These are phyloP conservation scores for Pyrgilauda ruficollis DNA, from an alignment of 2,113 vertebrate species.

Conservation along the genomic window DNA sequence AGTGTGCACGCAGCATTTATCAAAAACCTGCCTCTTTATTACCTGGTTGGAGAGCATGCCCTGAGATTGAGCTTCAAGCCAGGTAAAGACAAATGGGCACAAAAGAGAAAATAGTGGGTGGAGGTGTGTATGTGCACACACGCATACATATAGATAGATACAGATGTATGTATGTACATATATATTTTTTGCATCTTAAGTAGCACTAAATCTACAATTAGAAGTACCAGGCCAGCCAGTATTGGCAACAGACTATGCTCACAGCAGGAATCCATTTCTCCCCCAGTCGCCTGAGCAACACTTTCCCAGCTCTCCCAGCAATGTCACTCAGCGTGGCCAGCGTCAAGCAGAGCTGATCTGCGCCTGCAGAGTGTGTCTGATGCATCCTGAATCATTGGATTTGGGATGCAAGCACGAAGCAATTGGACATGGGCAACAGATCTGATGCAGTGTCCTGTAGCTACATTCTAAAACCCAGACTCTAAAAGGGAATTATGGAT, in stretches of 20 bases:
- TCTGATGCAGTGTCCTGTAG: constrained; percentile 38
- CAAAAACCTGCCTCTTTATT: constrained; percentile 21
- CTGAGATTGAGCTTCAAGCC: constrained; percentile 53
- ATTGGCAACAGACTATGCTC: not conserved
- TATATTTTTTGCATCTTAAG: not conserved
- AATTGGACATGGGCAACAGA: constrained; percentile 54
- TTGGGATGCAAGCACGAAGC: constrained; percentile 44
- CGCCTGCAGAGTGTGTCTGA: constrained; percentile 42
- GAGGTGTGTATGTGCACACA: fast-evolving
- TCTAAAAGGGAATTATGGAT: constrained; percentile 48
- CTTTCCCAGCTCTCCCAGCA: not conserved
- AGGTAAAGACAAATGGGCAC: constrained; percentile 38
- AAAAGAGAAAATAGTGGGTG: not conserved
- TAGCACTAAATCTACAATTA: not conserved
- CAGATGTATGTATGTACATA: not conserved
- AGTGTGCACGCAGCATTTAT: not conserved
- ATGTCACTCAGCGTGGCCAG: not conserved
- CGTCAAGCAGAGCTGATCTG: not conserved
- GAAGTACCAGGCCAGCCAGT: not conserved
- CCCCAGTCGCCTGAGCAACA: fast-evolving
- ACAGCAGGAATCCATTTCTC: not conserved
- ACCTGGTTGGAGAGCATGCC: constrained; percentile 39
- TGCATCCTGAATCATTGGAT: constrained; percentile 43
- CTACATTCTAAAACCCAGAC: constrained; percentile 11
- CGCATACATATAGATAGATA: fast-evolving